phyloP scores from a whole-genome alignment of 2,113 vertebrate genomes.

The Xiphophorus hellerii region DNA sequence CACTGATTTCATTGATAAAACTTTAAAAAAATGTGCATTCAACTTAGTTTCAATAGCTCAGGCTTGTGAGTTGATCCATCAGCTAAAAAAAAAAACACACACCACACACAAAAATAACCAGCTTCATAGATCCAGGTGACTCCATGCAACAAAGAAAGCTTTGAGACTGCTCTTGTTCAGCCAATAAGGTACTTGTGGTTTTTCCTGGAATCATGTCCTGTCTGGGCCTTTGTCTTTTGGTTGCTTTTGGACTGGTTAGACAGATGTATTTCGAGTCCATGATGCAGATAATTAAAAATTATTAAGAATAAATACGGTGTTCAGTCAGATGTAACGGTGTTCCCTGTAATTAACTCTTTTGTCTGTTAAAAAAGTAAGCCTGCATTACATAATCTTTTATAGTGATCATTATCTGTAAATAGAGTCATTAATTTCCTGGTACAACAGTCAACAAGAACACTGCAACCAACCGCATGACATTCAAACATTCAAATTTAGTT shows the following conservation, averaged over 20 bases:
- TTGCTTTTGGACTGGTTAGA: not conserved
- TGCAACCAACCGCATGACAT: not conserved
- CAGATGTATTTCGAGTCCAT: not conserved
- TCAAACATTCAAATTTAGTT: too few relatives aligned
- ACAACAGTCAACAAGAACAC: not conserved
- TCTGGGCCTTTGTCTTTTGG: too few relatives aligned
- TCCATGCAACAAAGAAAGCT: too few relatives aligned
- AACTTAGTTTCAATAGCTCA: not conserved
- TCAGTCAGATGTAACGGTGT: not conserved
- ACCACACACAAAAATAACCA: not conserved
- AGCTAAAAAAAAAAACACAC: not conserved
- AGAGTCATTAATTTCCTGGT: not conserved
- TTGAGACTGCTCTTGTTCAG: not conserved
- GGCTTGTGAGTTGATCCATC: not conserved
- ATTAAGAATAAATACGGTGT: not conserved
- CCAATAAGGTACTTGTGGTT: not conserved
- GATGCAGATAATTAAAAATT: not conserved
- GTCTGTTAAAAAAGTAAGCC: not conserved
- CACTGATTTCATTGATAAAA: not conserved
- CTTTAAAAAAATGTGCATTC: not conserved
- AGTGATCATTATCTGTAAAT: not conserved
- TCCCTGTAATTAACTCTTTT: not conserved
- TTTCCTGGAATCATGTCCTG: not conserved
- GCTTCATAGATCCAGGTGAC: not conserved
- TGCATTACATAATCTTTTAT: not conserved